These are phyloP conservation scores for Phasianus colchicus DNA, from an alignment of 2,113 vertebrate species.

Conservation along the genomic window DNA sequence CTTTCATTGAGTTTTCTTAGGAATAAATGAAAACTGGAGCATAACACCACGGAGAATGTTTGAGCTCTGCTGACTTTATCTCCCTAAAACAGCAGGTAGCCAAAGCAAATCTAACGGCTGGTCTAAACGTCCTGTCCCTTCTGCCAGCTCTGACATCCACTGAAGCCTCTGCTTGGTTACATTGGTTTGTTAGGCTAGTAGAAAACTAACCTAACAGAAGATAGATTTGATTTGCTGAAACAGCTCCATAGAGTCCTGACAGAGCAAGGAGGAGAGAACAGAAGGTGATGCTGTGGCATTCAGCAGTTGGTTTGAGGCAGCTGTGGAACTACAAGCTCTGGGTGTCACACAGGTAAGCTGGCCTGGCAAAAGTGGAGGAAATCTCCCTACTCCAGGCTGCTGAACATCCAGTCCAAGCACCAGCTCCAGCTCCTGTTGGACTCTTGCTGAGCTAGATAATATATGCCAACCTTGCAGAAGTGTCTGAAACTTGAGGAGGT, in stretches of 20 bases:
- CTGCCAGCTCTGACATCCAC: background rate
- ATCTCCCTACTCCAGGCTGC: rapidly evolving
- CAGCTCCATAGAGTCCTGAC: background rate
- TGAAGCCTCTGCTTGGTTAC: background rate
- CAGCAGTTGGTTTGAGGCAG: background rate
- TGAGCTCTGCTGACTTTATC: background rate
- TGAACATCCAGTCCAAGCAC: background rate
- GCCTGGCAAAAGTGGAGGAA: background rate
- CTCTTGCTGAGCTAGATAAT: background rate
- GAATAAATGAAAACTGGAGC: background rate
- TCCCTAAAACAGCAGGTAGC: background rate
- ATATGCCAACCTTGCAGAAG: background rate
- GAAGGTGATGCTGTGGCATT: background rate
- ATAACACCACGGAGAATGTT: rapidly evolving
- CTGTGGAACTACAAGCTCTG: background rate
- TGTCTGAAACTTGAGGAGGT: background rate
- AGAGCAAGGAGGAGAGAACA: background rate
- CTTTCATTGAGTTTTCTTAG: background rate
- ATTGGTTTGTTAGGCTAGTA: background rate
- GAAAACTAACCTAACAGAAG: background rate
- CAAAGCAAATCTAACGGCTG: background rate
- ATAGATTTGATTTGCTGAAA: background rate
- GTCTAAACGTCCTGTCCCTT: background rate
- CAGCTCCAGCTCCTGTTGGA: background rate
- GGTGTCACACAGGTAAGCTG: background rate